Conservation (phyloP, 2,113 vertebrate species). For the Chloropsis hardwickii region DNA sequence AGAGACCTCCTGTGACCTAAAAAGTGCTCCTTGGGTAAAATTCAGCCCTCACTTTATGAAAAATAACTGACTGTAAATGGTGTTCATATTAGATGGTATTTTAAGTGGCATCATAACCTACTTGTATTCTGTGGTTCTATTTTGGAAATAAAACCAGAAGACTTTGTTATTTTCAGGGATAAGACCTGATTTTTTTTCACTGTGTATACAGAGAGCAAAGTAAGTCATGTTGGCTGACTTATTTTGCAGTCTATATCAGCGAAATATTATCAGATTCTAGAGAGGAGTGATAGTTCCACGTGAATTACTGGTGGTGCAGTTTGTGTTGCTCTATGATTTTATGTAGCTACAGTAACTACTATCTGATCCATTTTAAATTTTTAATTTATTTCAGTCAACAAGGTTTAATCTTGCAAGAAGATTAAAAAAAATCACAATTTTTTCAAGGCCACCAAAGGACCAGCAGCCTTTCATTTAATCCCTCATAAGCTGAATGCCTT, state of each 20-base stretch:
- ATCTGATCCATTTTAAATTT: slow-evolving; percentile 32
- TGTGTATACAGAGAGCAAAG: neutral
- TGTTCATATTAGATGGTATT: neutral
- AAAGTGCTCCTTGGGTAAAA: neutral
- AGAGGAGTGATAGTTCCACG: neutral
- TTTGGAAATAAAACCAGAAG: neutral
- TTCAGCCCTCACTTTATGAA: neutral
- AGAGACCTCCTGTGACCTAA: neutral
- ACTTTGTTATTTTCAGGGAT: neutral
- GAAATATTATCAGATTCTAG: neutral
- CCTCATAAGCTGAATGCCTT: slow-evolving; percentile 53
- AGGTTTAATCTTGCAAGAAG: slow-evolving; percentile 38
- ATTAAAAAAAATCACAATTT: slow-evolving; percentile 31
- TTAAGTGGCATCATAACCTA: neutral
- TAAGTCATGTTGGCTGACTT: neutral
- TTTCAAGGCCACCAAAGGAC: slow-evolving; percentile 48
- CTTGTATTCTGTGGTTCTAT: neutral
- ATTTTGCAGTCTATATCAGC: neutral
- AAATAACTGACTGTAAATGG: neutral
- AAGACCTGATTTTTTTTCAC: neutral
- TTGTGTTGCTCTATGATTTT: neutral
- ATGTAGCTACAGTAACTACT: slow-evolving; percentile 5
- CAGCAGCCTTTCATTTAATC: slow-evolving; percentile 56
- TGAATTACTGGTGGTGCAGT: neutral
- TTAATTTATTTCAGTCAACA: slow-evolving; percentile 51